Conservation (phyloP, 2,888 invertebrate species). For the Macrophya annulata region DNA sequence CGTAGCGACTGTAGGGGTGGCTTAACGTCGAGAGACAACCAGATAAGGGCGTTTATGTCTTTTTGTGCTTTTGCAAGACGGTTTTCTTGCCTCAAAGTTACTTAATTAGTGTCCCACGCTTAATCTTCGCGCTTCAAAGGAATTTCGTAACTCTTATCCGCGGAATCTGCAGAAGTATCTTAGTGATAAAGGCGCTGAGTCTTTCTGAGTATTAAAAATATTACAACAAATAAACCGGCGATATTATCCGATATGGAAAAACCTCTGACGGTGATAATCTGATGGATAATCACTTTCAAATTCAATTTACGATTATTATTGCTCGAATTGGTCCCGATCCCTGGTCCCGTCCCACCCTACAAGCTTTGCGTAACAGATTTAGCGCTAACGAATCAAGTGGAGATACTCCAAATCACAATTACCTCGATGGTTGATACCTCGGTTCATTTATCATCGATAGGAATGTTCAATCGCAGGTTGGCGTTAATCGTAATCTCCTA, state of each 20-base stretch:
- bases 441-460: background rate
- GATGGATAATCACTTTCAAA: background rate
- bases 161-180: background rate
- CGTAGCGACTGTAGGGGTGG: background rate
- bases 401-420: constrained; percentile 23
- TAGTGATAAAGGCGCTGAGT: background rate
- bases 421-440: constrained; percentile 17
- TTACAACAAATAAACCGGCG: background rate
- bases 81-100: constrained; percentile 33
- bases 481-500: background rate
- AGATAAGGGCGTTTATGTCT: constrained; percentile 50
- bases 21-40: constrained; percentile 42
- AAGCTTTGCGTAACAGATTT: background rate
- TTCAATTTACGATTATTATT: constrained; percentile 14
- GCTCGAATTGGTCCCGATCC: background rate
- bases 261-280: background rate
- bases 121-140: constrained; percentile 27
- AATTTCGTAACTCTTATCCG: constrained; percentile 16
- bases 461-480: background rate
- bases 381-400: constrained; percentile 12
- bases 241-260: background rate
- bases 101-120: constrained; percentile 48
- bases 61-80: constrained; percentile 30
- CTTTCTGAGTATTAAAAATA: background rate
- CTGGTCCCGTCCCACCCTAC: background rate